Evolutionary conservation across 1,140 invertebrate species (phyloP).

Genomic region (Drosophila yakuba): DNA sequence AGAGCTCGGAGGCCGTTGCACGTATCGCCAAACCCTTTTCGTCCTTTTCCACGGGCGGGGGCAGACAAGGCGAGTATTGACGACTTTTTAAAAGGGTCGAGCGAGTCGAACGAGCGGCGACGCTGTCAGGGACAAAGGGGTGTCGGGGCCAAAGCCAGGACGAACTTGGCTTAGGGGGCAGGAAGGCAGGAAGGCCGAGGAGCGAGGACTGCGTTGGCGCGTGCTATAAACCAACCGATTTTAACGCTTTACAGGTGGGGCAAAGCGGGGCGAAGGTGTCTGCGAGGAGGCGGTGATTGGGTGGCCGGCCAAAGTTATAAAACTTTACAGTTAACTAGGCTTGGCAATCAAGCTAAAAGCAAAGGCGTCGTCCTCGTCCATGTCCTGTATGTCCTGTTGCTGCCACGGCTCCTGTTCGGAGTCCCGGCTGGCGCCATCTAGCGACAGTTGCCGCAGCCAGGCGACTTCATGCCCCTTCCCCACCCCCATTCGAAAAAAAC

Average conservation of each 20-base stretch:
- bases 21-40: constrained; percentile 42
- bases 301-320: constrained; percentile 73
- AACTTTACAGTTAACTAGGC: constrained; percentile 83
- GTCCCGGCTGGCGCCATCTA: constrained; percentile 70
- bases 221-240: constrained; percentile 82
- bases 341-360: constrained; percentile 83
- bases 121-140: constrained; percentile 35
- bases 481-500: constrained; percentile 9
- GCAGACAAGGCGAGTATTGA: constrained; percentile 65
- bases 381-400: constrained; percentile 21
- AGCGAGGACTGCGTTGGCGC: constrained; percentile 54
- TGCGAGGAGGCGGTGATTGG: constrained; percentile 20
- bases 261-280: constrained; percentile 28
- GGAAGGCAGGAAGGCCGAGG: background rate
- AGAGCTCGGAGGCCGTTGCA: constrained; percentile 70
- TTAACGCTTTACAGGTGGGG: constrained; percentile 62
- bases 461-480: constrained; percentile 3
- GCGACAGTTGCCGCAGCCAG: constrained; percentile 47
- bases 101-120: constrained; percentile 65
- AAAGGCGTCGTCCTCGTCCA: constrained; percentile 70
- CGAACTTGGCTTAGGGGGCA: constrained; percentile 9
- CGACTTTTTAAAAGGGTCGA: constrained; percentile 83
- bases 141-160: background rate
- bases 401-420: constrained; percentile 30
- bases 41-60: background rate